Base-by-base conservation (phyloP, 2,888 invertebrate genomes). In the Lapara coniferarum region DNA sequence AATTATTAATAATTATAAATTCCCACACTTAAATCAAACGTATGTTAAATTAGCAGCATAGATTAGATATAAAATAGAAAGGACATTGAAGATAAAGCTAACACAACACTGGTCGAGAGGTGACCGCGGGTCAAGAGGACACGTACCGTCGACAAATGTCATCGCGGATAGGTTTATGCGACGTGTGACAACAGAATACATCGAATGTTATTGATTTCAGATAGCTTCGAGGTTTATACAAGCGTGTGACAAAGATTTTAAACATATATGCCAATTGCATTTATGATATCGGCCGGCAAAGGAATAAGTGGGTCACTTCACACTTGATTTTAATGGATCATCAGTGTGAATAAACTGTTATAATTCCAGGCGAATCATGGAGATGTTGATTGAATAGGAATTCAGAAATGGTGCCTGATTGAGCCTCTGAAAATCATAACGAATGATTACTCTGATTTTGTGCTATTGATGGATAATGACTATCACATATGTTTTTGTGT, bases 131-230 rank as follows among this genome's bases (percentile, higher is more conserved):
- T 59, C 59, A 46, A 59, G 8, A 46, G 16, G 37, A 46, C 59
- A 14, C 44, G 16, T 44, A 44, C 16, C 59, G 59, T n/a, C 59
- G 59, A 59, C 46, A 59, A 59, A 59, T 59, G 59, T 59, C 46
- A 59, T 16, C 10, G 46, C 13, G 16, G 59, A 59, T 10, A 16
- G 10, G 58, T 10, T 59, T 46, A 59, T 46, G 59, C 46, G 59
- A 59, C 16, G 44, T 12, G 44, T 16, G 16, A 10, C 59, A 46
- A 59, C 37, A 37, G 4, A 37, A 37, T 37, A 37, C 37, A 37
- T 37, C 10, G 19, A 55, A 55, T 25, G 2, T 2, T 25, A 55
- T 10, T 55, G 10, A 19, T 19, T 10, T 8, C 55, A 10, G 55
- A 55, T 37, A 37, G 8, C 37, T 37, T 37, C 37, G 8, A 25